These are phyloP conservation scores for Sminthurinus aureus DNA, from an alignment of 2,888 invertebrate species.

Conservation along the genomic window DNA sequence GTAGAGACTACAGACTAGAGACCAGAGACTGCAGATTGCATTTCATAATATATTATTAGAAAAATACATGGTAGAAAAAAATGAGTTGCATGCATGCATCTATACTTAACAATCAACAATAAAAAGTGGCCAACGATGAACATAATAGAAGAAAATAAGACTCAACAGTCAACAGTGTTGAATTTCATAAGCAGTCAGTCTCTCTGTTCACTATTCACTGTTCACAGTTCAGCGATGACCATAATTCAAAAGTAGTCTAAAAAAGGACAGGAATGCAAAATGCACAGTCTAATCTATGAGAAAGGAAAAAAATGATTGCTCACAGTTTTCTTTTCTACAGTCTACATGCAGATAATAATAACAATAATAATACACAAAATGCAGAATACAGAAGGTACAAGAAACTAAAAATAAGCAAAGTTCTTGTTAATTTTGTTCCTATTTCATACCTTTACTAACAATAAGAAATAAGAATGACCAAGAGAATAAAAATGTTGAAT, in stretches of 20 bases:
- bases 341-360: too few relatives aligned
- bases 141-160: neutral
- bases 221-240: neutral
- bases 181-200: neutral
- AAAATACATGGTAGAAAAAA: too few relatives aligned
- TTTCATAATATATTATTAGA: too few relatives aligned
- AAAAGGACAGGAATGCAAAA: neutral
- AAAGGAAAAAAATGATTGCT: neutral
- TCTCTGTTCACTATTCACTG: neutral
- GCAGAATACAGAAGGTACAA: neutral
- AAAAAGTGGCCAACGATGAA: neutral
- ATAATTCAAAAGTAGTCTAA: neutral
- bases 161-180: neutral
- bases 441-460: too few relatives aligned
- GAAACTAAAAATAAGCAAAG: neutral
- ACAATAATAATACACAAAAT: too few relatives aligned
- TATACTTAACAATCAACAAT: neutral
- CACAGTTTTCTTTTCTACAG: too few relatives aligned
- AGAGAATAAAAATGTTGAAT: too few relatives aligned
- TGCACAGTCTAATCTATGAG: neutral
- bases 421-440: too few relatives aligned
- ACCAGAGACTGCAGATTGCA: too few relatives aligned
- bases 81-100: too few relatives aligned
- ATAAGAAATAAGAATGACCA: too few relatives aligned
- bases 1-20: too few relatives aligned